Conservation (phyloP, 2,888 invertebrate species). For the Synergus umbraculus region DNA sequence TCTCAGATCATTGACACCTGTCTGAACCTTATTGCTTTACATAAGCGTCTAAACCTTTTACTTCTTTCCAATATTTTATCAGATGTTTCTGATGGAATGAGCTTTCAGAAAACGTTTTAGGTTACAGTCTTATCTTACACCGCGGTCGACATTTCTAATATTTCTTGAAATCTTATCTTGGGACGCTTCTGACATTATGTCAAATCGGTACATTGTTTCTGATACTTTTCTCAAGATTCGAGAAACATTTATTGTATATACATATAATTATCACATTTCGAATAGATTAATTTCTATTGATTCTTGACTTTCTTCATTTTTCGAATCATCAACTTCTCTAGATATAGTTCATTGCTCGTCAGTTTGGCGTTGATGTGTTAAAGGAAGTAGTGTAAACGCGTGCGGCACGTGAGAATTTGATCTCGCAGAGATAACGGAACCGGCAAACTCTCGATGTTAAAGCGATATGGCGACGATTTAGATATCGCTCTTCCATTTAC, state of each 20-base stretch:
- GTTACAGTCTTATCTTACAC: background rate
- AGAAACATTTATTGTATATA: too few species aligned
- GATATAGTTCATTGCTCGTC: background rate
- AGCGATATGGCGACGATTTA: constrained; percentile 61
- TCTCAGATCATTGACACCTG: background rate
- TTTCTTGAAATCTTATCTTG: constrained; percentile 33
- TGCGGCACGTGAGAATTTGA: constrained; percentile 72
- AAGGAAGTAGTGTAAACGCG: constrained; percentile 67
- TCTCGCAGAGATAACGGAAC: constrained; percentile 69
- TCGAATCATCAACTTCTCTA: background rate
- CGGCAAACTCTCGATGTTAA: constrained; percentile 54
- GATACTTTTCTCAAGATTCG: too few species aligned
- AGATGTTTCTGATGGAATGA: constrained; percentile 14
- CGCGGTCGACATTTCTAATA: background rate
- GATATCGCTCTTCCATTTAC: constrained; percentile 63
- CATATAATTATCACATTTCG: background rate
- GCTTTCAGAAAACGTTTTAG: constrained; percentile 4
- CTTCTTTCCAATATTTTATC: constrained; percentile 18
- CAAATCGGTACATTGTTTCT: constrained; percentile 13
- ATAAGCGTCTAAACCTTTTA: constrained; percentile 23
- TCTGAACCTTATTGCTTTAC: constrained; percentile 3
- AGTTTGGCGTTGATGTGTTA: constrained; percentile 18
- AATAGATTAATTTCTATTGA: background rate
- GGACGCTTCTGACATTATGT: constrained; percentile 9
- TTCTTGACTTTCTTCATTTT: background rate